Base-by-base conservation (phyloP, 2,113 vertebrate genomes). In the Pteronura brasiliensis region DNA sequence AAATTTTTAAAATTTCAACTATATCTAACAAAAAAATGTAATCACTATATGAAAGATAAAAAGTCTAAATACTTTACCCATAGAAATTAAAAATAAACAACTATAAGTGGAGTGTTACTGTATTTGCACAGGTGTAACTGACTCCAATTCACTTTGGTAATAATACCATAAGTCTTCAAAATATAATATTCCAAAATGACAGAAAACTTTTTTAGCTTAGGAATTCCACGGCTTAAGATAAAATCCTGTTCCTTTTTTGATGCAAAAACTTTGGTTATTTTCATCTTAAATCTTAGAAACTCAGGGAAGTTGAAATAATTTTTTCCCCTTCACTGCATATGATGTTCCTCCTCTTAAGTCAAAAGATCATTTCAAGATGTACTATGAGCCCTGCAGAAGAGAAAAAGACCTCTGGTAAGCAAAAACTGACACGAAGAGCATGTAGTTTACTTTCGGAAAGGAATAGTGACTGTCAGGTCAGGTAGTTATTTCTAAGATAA, bases 301-400 rank as follows among this genome's bases (percentile, higher is more conserved):
- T 59, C 76, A 39, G 7, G 8, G 93, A 88, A 88, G 52, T 59
- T 79, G 27, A 25, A 69, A 83, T 29, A 69, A 71, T 49, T 63
- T 95, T 59, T 76, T 92, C 69, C 93, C 77, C 8, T 82, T 88
- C 47, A 88, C 36, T 92, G 47, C 8, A 79, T 25, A 92, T 42
- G 89, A 93, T 49, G 39, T 83, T 67, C 36, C 72, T 61, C 39
- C 42, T 95, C 77, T 86, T 85, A 63, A 65, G 39, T 77, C 23
- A 89, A 94, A 95, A 97, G 55, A 82, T 34, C 8, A 96, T 86
- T 92, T 67, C 9, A 89, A 67, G n/a, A 95, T n/a, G 25, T 80
- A 92, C 69, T 77, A 88, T 59, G 39, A 93, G 81, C 25, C 65
- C 52, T 55, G 52, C 63, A 89, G 42, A 89, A 69, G 49, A 85